These are phyloP conservation scores for Ophraella communa DNA, from an alignment of 2,888 invertebrate species.

Conservation along the genomic window DNA sequence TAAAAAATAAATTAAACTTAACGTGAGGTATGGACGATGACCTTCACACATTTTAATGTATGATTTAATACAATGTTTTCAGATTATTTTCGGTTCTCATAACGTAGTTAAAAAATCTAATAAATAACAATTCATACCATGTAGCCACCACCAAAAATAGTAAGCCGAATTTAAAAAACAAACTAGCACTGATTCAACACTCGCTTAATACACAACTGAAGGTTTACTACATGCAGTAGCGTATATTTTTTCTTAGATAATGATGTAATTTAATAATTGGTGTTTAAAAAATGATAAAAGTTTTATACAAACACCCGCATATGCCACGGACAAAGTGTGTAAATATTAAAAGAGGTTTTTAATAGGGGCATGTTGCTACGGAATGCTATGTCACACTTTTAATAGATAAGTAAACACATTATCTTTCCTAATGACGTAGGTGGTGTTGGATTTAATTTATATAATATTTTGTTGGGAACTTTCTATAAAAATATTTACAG, in stretches of 20 bases:
- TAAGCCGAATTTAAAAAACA: background rate
- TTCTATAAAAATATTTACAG: too few species aligned
- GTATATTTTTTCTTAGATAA: conserved; percentile 28
- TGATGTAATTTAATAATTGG: conserved; percentile 32
- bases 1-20: too few species aligned
- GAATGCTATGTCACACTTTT: background rate
- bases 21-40: too few species aligned
- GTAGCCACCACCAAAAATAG: conserved; percentile 13
- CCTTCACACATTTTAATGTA: too few species aligned
- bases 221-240: conserved; percentile 1
- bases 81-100: too few species aligned
- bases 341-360: conserved; percentile 16
- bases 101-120: conserved; percentile 8
- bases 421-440: background rate
- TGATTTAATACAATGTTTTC: too few species aligned
- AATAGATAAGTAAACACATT: background rate
- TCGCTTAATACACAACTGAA: background rate
- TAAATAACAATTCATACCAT: conserved; percentile 15
- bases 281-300: conserved; percentile 36
- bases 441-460: background rate
- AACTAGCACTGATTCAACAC: background rate
- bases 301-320: conserved; percentile 32
- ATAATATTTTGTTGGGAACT: too few species aligned
- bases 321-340: conserved; percentile 19
- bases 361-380: background rate